phyloP scores from a whole-genome alignment of 2,888 invertebrate species.

The Dryococelus australis region DNA sequence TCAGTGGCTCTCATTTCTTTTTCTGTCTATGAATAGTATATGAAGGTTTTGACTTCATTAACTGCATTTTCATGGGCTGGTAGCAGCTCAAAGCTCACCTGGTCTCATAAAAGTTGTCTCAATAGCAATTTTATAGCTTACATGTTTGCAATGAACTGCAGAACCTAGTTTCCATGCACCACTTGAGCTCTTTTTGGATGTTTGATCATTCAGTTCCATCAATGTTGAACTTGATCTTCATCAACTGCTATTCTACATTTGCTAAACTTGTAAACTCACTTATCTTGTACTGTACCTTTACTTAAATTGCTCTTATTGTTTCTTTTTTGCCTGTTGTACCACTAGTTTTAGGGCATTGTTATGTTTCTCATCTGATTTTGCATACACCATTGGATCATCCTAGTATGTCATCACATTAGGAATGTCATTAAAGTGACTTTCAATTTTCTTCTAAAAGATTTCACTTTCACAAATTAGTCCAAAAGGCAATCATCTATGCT shows the following conservation, averaged over 20 bases:
- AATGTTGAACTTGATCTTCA: no score
- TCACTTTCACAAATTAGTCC: background rate
- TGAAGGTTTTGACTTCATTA: conserved; percentile 22
- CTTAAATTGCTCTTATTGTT: background rate
- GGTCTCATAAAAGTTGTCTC: conserved; percentile 11
- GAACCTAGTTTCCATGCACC: conserved; percentile 20
- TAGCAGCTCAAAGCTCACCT: conserved; percentile 3
- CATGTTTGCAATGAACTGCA: conserved; percentile 11
- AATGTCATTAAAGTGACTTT: no score
- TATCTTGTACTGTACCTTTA: background rate
- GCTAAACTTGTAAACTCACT: background rate
- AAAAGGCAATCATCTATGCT: background rate
- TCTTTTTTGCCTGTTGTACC: background rate
- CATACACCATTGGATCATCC: no score
- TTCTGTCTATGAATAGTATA: no score
- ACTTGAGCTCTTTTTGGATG: background rate
- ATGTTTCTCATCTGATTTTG: no score
- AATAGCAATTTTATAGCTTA: background rate
- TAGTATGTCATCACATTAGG: no score
- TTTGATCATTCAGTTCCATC: no score
- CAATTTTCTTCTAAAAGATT: background rate
- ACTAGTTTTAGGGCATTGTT: no score
- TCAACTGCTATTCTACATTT: no score
- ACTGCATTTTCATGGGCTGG: conserved; percentile 24
- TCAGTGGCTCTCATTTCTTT: no score